Percentiles rank a stretch among this genome's conserved stretches.
These are phyloP conservation scores for Uropsilus gracilis DNA, from an alignment of 2,113 vertebrate species.

Conservation along the genomic window DNA sequence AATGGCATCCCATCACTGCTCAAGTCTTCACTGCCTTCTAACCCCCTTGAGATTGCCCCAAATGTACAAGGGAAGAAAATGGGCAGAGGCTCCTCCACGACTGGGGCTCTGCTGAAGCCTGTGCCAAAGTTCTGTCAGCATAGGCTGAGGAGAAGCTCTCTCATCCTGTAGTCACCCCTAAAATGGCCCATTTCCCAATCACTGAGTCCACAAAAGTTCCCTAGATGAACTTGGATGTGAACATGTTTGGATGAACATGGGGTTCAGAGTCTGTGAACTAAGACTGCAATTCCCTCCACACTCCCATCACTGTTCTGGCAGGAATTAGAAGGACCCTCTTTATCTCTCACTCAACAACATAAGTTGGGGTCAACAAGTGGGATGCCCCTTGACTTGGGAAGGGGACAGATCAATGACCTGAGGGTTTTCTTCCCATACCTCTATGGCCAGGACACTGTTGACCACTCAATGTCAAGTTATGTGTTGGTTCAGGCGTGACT, in stretches of 20 bases:
- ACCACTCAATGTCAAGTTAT: accelerated
- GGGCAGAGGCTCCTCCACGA: background rate
- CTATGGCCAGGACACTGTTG: background rate
- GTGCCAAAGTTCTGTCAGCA: accelerated
- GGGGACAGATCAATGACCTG: too few species aligned
- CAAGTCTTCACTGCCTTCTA: background rate
- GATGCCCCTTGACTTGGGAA: background rate
- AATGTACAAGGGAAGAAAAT: background rate
- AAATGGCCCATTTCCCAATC: background rate
- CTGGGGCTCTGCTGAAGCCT: background rate
- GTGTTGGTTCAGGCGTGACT: accelerated
- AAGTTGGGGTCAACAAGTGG: background rate
- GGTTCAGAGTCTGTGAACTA: background rate
- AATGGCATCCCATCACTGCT: accelerated
- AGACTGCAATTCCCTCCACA: accelerated
- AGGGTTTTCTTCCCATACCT: accelerated
- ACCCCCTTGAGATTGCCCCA: accelerated
- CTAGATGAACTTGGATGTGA: accelerated
- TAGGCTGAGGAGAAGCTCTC: background rate
- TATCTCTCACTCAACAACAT: background rate
- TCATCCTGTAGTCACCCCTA: background rate
- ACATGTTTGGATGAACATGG: too few species aligned
- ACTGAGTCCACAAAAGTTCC: accelerated
- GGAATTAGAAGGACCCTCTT: background rate
- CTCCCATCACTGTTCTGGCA: background rate